Evolutionary conservation across 2,113 vertebrate genomes (phyloP).

Genomic region (Mesocricetus auratus): DNA sequence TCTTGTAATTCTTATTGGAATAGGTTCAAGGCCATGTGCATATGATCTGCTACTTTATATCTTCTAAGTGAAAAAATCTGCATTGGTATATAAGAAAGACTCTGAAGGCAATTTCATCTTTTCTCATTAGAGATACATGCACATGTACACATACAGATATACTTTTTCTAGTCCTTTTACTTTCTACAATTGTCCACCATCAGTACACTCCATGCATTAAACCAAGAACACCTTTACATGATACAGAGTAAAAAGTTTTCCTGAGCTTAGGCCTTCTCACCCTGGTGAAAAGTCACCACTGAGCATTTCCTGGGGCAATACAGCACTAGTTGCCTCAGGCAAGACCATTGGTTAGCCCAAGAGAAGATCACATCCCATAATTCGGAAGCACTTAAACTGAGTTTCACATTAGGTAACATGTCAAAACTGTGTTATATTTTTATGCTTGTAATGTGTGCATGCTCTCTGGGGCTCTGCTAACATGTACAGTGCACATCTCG

Average conservation of each 20-base stretch:
- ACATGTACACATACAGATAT: accelerated
- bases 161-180: neutral
- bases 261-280: neutral
- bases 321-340: too few relatives aligned
- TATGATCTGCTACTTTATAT: neutral
- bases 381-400: neutral
- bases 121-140: neutral
- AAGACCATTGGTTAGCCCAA: neutral
- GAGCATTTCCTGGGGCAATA: neutral
- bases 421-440: neutral
- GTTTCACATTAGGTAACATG: accelerated
- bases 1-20: neutral
- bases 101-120: neutral
- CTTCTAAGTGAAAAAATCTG: neutral
- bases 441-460: neutral
- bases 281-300: too few relatives aligned
- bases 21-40: neutral
- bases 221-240: neutral
- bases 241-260: neutral
- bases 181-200: neutral
- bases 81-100: neutral
- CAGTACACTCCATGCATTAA: neutral
- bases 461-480: too few relatives aligned
- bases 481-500: accelerated
- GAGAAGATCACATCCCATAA: neutral